phyloP scores from a whole-genome alignment of 2,888 invertebrate genomes.

The Doris montereyensis region DNA sequence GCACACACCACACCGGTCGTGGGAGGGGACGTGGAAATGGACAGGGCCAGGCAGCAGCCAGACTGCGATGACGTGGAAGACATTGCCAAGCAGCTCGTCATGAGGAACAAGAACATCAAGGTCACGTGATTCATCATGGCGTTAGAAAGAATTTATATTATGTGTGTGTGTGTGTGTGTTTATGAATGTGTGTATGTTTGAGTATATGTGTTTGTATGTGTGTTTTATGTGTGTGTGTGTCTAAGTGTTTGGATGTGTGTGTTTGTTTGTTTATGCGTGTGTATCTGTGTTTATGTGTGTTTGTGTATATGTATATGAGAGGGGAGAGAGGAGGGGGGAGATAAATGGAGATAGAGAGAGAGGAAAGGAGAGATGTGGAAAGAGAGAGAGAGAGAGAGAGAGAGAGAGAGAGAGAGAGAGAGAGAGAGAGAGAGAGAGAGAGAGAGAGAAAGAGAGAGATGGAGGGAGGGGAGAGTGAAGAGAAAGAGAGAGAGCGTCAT shows the following conservation, averaged over 20 bases:
- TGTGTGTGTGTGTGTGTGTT: no score
- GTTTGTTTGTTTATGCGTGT: no score
- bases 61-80: slow-evolving; percentile 45
- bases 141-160: no score
- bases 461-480: not conserved
- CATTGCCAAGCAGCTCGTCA: slow-evolving; percentile 60
- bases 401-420: slow-evolving; percentile 8
- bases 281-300: no score
- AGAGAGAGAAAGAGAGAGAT: not conserved
- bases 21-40: slow-evolving; percentile 61
- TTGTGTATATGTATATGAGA: no score
- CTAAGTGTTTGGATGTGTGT: no score
- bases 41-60: not conserved
- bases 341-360: not conserved
- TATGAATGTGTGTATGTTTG: no score
- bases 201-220: no score
- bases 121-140: slow-evolving; percentile 41
- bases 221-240: no score
- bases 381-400: slow-evolving; percentile 16
- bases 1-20: slow-evolving; percentile 60
- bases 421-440: not conserved
- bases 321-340: slow-evolving; percentile 6
- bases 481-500: slow-evolving; percentile 6
- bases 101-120: slow-evolving; percentile 53
- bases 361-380: not conserved